Evolutionary conservation across 2,797 vertebrate genomes (phyloP), one percentile per base, ranked within the genome.

Genomic region (Rhynchotus rufescens): DNA sequence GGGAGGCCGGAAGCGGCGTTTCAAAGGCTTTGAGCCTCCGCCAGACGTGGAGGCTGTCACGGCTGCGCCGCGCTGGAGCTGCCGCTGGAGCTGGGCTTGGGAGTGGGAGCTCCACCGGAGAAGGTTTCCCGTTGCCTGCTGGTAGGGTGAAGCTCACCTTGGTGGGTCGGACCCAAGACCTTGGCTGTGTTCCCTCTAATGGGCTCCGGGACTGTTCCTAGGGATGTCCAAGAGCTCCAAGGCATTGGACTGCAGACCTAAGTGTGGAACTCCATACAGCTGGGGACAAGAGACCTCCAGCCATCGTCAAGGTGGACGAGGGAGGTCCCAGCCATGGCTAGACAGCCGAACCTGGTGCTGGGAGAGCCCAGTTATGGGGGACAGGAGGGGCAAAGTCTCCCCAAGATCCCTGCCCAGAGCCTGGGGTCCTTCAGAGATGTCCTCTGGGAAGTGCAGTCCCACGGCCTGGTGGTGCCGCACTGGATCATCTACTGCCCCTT

Each of bases 161-260:
- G 3, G 28, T 0, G 5, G 2, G 3, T 25, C 26, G 57, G 10
- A 12, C 8, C 44, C 11, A 0, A 19, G n/a, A 38, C 15, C 30
- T 44, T 20, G 60, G 26, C 8, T 7, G 2, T 2, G 20, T 34
- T 38, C 52, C 28, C 56, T 28, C 54, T 9, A 4, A 14, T 1
- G 10, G 54, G 66, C 15, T 21, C 30, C 8, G 12, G 45, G 59
- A 57, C 15, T 8, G 32, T 5, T 30, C 30, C 30, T 25, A 3
- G 23, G 67, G 6, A 12, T 16, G 44, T 36, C 67, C 30, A 1
- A 4, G 15, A 13, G n/a, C 69, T 38, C 52, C 1, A 17, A 42
- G 69, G 2, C 3, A 3, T 4, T 30, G 44, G 64, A 36, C 36
- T 36, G 9, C 36, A 36, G 36, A 9, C 10, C 36, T 36, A 36